Evolutionary conservation across 2,113 vertebrate genomes (phyloP), one percentile per base, ranked within the genome.

Genomic region (Pseudolaguvia tuberculata): DNA sequence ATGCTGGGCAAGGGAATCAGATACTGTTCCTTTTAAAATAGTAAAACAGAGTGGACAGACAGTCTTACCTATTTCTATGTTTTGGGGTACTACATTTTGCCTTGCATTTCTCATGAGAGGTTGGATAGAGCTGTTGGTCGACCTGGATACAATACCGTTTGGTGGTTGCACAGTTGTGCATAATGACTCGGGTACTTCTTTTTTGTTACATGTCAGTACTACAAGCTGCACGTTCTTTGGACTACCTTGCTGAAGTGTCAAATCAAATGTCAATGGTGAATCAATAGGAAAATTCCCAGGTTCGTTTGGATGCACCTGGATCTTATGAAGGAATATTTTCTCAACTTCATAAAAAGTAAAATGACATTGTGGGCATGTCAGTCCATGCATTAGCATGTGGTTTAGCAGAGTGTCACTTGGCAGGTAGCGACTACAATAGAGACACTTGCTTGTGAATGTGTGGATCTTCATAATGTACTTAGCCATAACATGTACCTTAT

Each of bases 401-500:
- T 98, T 98, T 35, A 99, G 93, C 85, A 99, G 87, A 0, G 96
- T 96, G 72, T 97, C 96, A 50, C 95, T 98, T 82, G 96, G 95
- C 81, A 98, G 86, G 81, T 98, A 99, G 56, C 95, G 93, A 72
- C 98, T 99, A 90, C 97, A 99, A 85, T 97, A 95, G 84, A 99
- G 92, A 90, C 97, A 99, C 91, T 98, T 98, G 88, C 97, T 99
- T 79, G 97, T 98, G 78, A 99, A 99, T 87, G 96, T 98, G 88
- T 98, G 96, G 86, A 99, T 99, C 89, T 98, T 98, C 96, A 98
- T 95, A 69, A 99, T 98, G 83, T 98, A 98, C 87, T 96, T 99
- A 69, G 97, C 97, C 78, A 97, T 93, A 0, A 95, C 96, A 65
- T 94, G 94, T 75, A 99, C 93, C 89, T 94, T 98, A 86, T 96